Percentiles rank a stretch among this genome's conserved stretches.
These are phyloP conservation scores for Dendroctonus valens DNA, from an alignment of 1,140 invertebrate species.

Conservation along the genomic window DNA sequence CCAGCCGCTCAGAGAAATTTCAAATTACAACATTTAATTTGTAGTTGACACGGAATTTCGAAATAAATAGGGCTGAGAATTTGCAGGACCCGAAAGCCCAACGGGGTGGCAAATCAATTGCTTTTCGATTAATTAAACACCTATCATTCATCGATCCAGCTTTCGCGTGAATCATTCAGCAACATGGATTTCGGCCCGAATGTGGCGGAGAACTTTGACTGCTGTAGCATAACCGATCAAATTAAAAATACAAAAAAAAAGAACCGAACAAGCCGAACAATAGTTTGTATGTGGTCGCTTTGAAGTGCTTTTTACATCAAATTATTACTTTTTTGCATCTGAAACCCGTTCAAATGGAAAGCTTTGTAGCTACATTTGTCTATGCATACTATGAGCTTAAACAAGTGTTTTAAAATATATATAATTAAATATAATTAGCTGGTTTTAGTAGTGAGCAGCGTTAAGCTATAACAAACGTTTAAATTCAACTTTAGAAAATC, in stretches of 20 bases:
- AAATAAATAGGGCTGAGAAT: conserved; percentile 1
- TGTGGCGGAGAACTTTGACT: conserved; percentile 4
- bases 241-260: background rate
- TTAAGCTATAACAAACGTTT: too few relatives aligned
- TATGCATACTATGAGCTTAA: too few relatives aligned
- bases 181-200: background rate
- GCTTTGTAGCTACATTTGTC: too few relatives aligned
- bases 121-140: conserved; percentile 16
- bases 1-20: conserved; percentile 1
- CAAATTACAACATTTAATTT: conserved; percentile 8
- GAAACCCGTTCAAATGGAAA: too few relatives aligned
- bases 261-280: background rate
- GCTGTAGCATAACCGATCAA: conserved; percentile 1
- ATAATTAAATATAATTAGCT: too few relatives aligned
- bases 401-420: too few relatives aligned
- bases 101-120: conserved; percentile 6
- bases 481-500: too few relatives aligned
- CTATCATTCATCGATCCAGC: conserved; percentile 13
- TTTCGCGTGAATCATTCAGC: background rate
- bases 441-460: too few relatives aligned
- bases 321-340: too few relatives aligned
- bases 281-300: too few relatives aligned
- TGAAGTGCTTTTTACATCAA: too few relatives aligned
- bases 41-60: background rate
- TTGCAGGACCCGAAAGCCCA: conserved; percentile 5